These are phyloP conservation scores for Volucella inflata DNA, from an alignment of 2,888 invertebrate species.

Conservation along the genomic window DNA sequence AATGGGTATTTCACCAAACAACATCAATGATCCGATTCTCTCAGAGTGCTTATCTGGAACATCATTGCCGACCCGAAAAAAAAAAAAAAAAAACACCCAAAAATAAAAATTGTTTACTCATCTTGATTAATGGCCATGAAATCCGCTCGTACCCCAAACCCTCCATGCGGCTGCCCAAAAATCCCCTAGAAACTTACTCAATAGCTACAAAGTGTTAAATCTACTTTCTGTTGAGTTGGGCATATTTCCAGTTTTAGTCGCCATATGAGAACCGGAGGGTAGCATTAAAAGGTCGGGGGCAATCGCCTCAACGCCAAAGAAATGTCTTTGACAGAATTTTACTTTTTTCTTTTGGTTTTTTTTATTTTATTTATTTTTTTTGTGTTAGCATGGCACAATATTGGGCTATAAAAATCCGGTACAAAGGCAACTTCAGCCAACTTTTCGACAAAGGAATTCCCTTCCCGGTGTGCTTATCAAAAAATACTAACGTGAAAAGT, in stretches of 20 bases:
- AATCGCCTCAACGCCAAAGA: constrained; percentile 11
- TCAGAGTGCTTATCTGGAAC: constrained; percentile 36
- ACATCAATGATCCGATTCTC: constrained; percentile 31
- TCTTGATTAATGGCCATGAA: constrained; percentile 73
- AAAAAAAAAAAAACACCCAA: constrained; percentile 36
- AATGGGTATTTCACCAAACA: constrained; percentile 36
- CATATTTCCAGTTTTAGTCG: constrained; percentile 40
- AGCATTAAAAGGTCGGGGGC: constrained; percentile 50
- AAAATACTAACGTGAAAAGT: constrained; percentile 66
- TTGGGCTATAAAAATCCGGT: constrained; percentile 43
- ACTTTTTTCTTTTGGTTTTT: constrained; percentile 14
- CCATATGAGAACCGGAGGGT: constrained; percentile 14
- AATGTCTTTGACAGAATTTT: constrained; percentile 42
- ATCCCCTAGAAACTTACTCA: constrained; percentile 5
- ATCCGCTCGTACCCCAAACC: constrained; percentile 30
- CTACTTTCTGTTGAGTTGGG: constrained; percentile 54
- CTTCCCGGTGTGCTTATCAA: constrained; percentile 18
- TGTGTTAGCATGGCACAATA: constrained; percentile 22
- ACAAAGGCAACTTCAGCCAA: constrained; percentile 38
- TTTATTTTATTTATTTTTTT: neutral
- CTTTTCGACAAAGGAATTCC: constrained; percentile 4
- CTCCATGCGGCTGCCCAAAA: neutral
- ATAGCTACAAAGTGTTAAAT: constrained; percentile 60
- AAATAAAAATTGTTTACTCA: constrained; percentile 70
- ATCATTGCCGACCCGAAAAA: constrained; percentile 47